Conservation (phyloP, 2,113 vertebrate genomes). For the Sebastes fasciatus region DNA sequence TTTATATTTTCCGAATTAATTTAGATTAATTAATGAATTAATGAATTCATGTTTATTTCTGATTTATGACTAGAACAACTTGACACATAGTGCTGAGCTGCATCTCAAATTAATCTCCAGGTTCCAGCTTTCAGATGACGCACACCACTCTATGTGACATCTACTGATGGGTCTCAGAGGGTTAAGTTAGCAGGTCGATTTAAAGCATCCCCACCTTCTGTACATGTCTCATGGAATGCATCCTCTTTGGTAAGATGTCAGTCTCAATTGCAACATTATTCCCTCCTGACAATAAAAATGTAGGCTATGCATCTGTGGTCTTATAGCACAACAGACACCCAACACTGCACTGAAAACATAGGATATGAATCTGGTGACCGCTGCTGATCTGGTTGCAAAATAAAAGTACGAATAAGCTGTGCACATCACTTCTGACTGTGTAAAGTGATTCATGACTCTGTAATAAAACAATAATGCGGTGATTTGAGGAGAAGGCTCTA, state of each 20-base stretch:
- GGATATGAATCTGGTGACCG: background rate
- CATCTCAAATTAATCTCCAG: too few species aligned
- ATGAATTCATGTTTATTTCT: too few species aligned
- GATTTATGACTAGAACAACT: too few species aligned
- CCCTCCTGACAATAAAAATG: background rate
- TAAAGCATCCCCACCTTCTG: background rate
- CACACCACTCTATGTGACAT: too few species aligned
- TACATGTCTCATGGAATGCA: background rate
- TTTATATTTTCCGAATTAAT: too few species aligned
- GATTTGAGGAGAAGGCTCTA: too few species aligned
- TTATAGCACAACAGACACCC: too few species aligned
- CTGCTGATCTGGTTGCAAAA: conserved; percentile 16
- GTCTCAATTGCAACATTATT: background rate
- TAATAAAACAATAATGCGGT: background rate
- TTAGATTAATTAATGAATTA: too few species aligned
- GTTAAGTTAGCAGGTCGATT: background rate
- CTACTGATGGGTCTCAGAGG: too few species aligned
- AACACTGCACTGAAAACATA: background rate
- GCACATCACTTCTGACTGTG: background rate
- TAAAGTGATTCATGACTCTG: too few species aligned
- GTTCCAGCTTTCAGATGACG: too few species aligned
- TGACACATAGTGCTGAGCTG: too few species aligned
- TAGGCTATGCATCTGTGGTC: background rate
- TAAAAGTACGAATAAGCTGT: background rate
- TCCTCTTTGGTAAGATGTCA: background rate